A percentile compares a stretch with the other conserved stretches of the same genome.
Evolutionary conservation across 2,797 vertebrate genomes (phyloP).

Genomic region (Coregonus ussuriensis): DNA sequence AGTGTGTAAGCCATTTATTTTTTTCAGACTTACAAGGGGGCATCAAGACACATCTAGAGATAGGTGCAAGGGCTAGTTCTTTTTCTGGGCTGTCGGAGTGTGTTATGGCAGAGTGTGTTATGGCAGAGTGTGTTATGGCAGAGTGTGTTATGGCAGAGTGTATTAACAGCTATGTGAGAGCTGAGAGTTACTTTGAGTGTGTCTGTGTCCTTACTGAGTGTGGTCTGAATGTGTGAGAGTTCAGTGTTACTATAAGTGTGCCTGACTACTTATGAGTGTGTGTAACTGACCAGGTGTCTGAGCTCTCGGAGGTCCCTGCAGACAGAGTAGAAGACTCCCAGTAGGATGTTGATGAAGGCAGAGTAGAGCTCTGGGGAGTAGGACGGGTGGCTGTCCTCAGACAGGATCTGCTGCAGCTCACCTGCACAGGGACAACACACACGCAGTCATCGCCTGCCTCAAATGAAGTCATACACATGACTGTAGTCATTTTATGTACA

Average conservation of each 20-base stretch:
- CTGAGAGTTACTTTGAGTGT: not conserved
- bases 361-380: slow-evolving; percentile 91
- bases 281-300: slow-evolving; percentile 85
- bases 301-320: slow-evolving; percentile 95
- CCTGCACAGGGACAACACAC: slow-evolving; percentile 62
- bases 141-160: too few relatives aligned
- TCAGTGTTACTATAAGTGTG: not conserved
- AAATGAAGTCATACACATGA: not conserved
- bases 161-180: not conserved
- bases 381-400: slow-evolving; percentile 82
- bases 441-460: not conserved
- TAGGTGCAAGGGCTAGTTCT: too few relatives aligned
- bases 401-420: slow-evolving; percentile 91
- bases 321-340: slow-evolving; percentile 94
- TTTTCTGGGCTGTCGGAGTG: not conserved
- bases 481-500: not conserved
- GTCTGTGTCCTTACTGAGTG: not conserved
- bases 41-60: too few relatives aligned
- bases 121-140: not conserved
- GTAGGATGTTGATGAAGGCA: slow-evolving; percentile 93
- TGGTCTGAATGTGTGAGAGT: not conserved
- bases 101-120: not conserved
- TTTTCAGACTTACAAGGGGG: too few relatives aligned
- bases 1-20: too few relatives aligned
- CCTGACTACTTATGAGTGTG: not conserved